Evolutionary conservation across 2,797 vertebrate species (phyloP), one percentile per base, ranked within the genome.

Genomic region (Salarias fasciatus): DNA sequence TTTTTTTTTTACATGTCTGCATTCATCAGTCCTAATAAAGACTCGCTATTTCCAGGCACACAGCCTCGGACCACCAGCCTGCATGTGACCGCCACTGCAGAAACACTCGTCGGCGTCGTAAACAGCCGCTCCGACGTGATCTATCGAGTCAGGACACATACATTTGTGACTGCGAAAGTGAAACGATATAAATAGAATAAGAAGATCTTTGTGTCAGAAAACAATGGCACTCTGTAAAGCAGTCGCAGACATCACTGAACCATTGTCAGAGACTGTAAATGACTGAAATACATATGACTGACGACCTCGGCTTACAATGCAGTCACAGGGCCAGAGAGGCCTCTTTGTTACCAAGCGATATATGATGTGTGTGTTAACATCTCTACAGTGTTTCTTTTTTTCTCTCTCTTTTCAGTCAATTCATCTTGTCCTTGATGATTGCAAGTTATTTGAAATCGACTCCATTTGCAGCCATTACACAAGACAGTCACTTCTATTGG

Each of bases 391-490:
- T 11, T 11, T 28, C 4, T 30, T 8, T 53, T 35, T 5, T 18
- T 8, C 4, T 5, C 18, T 8, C 4, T 8, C 7, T 49, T 36
- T n/a, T 41, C 24, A 12, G 43, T 4, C 4, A 15, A 0, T 33
- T 6, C 41, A 15, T 47, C 14, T 30, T 24, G 10, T 28, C 12
- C 51, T 43, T 44, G 37, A 51, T 57, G 5, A 52, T 13, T 6
- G 29, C 13, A 8, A 11, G 18, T 24, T 35, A 35, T 9, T 6
- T 6, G 6, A 35, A 35, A 35, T 6, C 9, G 35, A 30, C 14
- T 41, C 36, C 41, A 58, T 72, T 45, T 73, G 46, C 44, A 43
- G 42, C 41, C 15, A 45, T 49, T 49, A 45, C 36, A 12, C 24
- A 3, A 3, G 33, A 43, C 31, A 15, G 44, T 31, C 11, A 2